phyloP scores from a whole-genome alignment of 2,888 invertebrate species.

The Napeogenes sylphis region DNA sequence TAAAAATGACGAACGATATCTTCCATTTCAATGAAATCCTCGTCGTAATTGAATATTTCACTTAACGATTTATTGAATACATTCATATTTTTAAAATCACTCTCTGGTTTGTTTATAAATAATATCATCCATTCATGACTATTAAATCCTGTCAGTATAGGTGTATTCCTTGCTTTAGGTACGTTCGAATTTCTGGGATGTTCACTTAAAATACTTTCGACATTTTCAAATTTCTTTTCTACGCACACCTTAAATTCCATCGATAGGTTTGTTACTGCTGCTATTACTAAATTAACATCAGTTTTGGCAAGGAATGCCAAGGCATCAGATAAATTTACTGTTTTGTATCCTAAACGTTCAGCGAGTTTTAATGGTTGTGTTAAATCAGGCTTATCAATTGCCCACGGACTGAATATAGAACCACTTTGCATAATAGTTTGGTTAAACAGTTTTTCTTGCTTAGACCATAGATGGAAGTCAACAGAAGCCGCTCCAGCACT shows the following conservation, averaged over 20 bases:
- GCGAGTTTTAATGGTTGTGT: slow-evolving; percentile 43
- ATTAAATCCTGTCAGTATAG: slow-evolving; percentile 51
- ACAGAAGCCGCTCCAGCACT: slow-evolving; percentile 51
- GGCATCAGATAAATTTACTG: slow-evolving; percentile 41
- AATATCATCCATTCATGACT: slow-evolving; percentile 40
- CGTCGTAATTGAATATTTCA: slow-evolving; percentile 37
- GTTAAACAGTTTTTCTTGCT: slow-evolving; percentile 45
- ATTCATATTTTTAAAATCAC: slow-evolving; percentile 28
- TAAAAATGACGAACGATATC: slow-evolving; percentile 46
- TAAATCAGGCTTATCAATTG: slow-evolving; percentile 36
- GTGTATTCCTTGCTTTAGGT: slow-evolving; percentile 42
- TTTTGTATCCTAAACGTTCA: slow-evolving; percentile 40
- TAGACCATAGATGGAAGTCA: slow-evolving; percentile 47
- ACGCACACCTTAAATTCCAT: slow-evolving; percentile 42
- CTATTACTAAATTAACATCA: slow-evolving; percentile 42
- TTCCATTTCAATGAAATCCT: slow-evolving; percentile 32
- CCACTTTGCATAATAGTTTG: slow-evolving; percentile 54
- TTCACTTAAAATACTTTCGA: slow-evolving; percentile 37
- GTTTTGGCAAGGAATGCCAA: slow-evolving; percentile 41
- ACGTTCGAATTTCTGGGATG: slow-evolving; percentile 39
- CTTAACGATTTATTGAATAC: slow-evolving; percentile 28
- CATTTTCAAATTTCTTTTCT: slow-evolving; percentile 37
- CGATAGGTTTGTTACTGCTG: slow-evolving; percentile 35
- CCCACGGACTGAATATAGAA: slow-evolving; percentile 33
- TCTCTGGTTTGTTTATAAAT: slow-evolving; percentile 29